Evolutionary conservation across 2,113 vertebrate species (phyloP), one percentile per base, ranked within the genome.

Genomic region (Hystrix brachyura): DNA sequence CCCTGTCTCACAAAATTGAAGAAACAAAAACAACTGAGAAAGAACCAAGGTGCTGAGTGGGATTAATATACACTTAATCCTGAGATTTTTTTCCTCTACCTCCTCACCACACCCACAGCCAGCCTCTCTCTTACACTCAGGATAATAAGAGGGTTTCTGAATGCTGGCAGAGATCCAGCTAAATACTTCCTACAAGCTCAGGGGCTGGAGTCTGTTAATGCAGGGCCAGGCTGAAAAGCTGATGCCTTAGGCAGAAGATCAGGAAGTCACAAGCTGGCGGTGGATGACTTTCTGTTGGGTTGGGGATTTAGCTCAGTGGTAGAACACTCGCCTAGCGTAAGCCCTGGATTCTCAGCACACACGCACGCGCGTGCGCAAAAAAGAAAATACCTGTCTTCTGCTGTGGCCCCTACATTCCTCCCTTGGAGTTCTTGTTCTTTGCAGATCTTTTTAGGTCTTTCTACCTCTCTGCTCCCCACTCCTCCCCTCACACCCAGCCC

Each of bases 371-470:
- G n/a, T n/a, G n/a, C 38, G 38, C 38, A 38, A 38, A 38, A 38
- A 38, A 65, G 76, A 48, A 67, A 87, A 88, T 17, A 43, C 83
- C 67, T 91, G 9, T 76, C 55, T 88, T 97, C 72, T 85, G 11
- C 53, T 65, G 1, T 11, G 10, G 11, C 48, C 15, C 17, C 18
- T 92, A 48, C 11, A 9, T 62, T 62, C 62, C 21, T 5, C 34
- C 27, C 60, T 74, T 76, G 17, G 59, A 69, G 7, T 59, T 51
- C 71, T 94, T 96, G 10, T 80, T 95, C 64, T 92, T 93, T 94
- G 51, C 19, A 82, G 53, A 27, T 43, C 57, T 94, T 57, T 94
- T 94, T 81, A 57, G 51, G n/a, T 69, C 32, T 94, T 97, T 17
- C 12, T 91, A 23, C 67, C 67, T 93, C 27, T 88, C 48, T 81